A percentile compares a stretch with the other conserved stretches of the same genome.
Evolutionary conservation across 1,140 invertebrate species (phyloP).

Genomic region (Hyles euphorbiae): DNA sequence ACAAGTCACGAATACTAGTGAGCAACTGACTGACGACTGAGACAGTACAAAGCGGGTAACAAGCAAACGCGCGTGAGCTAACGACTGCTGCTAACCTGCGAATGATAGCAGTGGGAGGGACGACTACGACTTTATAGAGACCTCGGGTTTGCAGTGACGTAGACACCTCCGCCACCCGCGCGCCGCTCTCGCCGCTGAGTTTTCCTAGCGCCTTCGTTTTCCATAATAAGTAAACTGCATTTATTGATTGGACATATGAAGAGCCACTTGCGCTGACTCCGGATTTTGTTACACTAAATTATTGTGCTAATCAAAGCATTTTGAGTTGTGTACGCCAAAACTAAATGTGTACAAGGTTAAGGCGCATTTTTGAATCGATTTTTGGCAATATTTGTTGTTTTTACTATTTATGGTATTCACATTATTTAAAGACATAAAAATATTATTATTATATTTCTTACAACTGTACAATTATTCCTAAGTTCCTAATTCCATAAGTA

Average conservation of each 20-base stretch:
- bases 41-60: constrained; percentile 37
- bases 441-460: no score
- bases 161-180: constrained; percentile 27
- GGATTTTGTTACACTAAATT: no score
- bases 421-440: no score
- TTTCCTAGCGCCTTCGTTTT: constrained; percentile 19
- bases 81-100: constrained; percentile 54
- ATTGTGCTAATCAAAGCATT: no score
- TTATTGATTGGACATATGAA: constrained; percentile 26
- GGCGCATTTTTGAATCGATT: no score
- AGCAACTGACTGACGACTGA: constrained; percentile 36
- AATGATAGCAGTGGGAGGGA: constrained; percentile 60
- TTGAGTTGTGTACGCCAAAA: no score
- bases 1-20: constrained; percentile 44
- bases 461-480: no score
- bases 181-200: constrained; percentile 28
- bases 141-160: constrained; percentile 67
- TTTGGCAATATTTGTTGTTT: no score
- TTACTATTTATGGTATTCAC: no score
- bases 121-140: constrained; percentile 60
- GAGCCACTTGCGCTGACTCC: not conserved
- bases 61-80: constrained; percentile 44
- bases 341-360: no score
- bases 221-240: constrained; percentile 22
- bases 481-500: no score